Evolutionary conservation across 2,888 invertebrate genomes (phyloP).

Genomic region (Cerastis leucographa): DNA sequence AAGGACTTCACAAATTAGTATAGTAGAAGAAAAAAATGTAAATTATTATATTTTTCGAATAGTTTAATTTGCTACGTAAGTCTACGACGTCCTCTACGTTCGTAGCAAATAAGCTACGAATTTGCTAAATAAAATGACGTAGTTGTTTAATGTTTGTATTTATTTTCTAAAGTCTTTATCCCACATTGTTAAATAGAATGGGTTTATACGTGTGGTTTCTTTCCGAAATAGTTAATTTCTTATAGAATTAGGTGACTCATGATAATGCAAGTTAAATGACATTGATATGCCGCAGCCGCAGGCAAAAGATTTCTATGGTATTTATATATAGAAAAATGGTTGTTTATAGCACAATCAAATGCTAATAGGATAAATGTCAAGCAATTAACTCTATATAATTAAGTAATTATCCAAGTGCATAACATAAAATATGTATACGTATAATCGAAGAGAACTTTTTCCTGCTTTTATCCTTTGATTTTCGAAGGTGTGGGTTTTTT

Average conservation of each 20-base stretch:
- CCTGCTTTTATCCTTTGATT: not conserved
- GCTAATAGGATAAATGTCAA: not conserved
- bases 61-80: not conserved
- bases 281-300: not conserved
- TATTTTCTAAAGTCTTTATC: not conserved
- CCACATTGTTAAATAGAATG: not conserved
- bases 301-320: not conserved
- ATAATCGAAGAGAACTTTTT: not conserved
- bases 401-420: not conserved
- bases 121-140: not conserved
- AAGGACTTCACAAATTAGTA: not conserved
- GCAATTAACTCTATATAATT: constrained; percentile 9
- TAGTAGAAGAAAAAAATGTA: not conserved
- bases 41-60: not conserved
- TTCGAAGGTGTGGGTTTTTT: not conserved
- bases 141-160: not conserved
- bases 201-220: constrained; percentile 11
- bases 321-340: too few relatives aligned
- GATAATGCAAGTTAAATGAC: constrained; percentile 2
- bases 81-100: not conserved
- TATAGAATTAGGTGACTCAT: not conserved
- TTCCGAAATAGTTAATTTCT: constrained; percentile 5
- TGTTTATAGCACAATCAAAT: not conserved
- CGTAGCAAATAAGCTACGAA: constrained; percentile 14
- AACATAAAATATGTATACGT: not conserved